These are phyloP conservation scores for Ephestia elutella DNA, from an alignment of 1,140 invertebrate genomes.

Conservation along the genomic window DNA sequence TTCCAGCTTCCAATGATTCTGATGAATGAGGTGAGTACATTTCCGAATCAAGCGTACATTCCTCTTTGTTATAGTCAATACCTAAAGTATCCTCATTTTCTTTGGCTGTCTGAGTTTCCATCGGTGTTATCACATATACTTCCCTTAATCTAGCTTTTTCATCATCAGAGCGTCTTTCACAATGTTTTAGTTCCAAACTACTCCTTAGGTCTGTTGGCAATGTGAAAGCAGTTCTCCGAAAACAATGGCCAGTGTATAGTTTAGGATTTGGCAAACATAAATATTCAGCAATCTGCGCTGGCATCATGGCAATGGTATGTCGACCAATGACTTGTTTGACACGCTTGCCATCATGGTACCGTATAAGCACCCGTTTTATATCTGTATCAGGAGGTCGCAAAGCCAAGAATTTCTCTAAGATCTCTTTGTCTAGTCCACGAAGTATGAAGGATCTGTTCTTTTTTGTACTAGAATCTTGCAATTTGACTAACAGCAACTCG, in stretches of 20 bases:
- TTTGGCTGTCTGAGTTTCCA: no score
- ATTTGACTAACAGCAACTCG: neutral
- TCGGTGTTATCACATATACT: no score
- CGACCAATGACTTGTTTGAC: neutral
- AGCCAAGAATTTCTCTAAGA: neutral
- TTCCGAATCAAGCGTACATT: no score
- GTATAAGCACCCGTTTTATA: neutral
- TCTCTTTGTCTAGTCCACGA: neutral
- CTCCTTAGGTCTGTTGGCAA: no score
- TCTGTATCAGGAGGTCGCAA: neutral
- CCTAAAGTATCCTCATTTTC: no score
- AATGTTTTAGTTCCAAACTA: no score
- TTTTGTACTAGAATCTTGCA: neutral
- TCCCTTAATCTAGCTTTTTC: no score
- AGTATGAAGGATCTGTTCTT: neutral
- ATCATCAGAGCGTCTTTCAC: no score
- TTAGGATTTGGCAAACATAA: neutral
- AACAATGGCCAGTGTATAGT: neutral
- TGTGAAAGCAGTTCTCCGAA: neutral
- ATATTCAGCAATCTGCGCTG: neutral
- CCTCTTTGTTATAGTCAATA: no score
- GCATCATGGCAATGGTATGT: neutral
- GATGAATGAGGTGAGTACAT: no score
- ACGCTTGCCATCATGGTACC: neutral
- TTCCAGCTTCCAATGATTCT: no score